Percentiles rank a stretch among this genome's conserved stretches.
Conservation (phyloP, 53 echinoderm and acorn worm species). For the Glandiceps talaboti region DNA sequence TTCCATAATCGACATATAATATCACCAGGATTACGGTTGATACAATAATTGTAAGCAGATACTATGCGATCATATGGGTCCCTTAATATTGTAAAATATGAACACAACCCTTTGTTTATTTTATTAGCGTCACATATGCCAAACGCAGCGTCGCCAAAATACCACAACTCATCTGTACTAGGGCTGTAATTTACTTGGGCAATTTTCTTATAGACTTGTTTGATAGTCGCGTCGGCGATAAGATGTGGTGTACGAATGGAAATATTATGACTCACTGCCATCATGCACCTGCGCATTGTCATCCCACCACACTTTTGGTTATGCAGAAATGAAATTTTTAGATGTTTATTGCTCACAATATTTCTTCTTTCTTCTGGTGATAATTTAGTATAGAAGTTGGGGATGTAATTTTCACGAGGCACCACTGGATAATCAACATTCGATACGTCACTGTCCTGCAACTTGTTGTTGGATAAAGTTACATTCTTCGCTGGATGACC, state of each 20-base stretch:
- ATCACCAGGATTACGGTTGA: background rate
- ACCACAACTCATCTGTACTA: background rate
- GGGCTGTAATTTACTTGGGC: background rate
- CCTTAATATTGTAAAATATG: background rate
- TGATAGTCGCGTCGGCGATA: background rate
- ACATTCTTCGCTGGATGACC: too few species aligned
- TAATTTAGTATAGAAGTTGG: background rate
- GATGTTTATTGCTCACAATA: background rate
- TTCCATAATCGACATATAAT: background rate
- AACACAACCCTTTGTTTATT: background rate
- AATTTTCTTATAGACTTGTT: background rate
- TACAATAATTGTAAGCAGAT: background rate
- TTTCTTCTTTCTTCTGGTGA: background rate
- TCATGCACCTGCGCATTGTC: background rate
- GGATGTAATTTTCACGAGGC: background rate
- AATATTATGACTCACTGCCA: too few species aligned
- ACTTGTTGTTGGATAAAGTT: too few species aligned
- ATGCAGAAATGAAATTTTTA: background rate
- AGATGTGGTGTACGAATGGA: background rate
- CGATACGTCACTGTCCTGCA: background rate
- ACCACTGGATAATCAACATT: background rate
- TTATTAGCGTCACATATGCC: background rate
- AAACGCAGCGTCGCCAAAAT: background rate
- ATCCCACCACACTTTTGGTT: background rate
- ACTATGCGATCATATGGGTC: background rate